Evolutionary conservation across 2,113 vertebrate genomes (phyloP), one percentile per base, ranked within the genome.

Genomic region (Capreolus pygargus): DNA sequence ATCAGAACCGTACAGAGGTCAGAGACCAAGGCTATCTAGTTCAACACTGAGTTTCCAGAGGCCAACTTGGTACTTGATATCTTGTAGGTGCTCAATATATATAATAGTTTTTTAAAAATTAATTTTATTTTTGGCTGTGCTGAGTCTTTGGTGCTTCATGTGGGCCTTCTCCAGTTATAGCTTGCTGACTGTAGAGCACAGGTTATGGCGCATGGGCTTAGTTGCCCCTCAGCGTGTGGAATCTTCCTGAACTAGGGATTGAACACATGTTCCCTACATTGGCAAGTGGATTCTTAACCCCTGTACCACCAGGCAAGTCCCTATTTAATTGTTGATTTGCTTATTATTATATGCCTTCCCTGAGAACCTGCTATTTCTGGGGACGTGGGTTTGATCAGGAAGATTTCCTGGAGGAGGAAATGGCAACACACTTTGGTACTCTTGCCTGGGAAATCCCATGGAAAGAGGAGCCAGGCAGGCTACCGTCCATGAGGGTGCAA

Each of bases 1-100:
- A 92, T 36, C 43, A 96, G 74, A 96, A 85, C 58, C 39, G 25
- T 78, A 92, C 55, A 92, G 74, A 97, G 91, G 64, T 85, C 90
- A 96, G 96, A 95, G 43, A 88, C 39, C 43, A 64, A 33, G 83
- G 74, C 67, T 93, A 61, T 74, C 70, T 94, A 86, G 57, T 5
- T 92, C 12, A 57, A 10, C 12, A 36, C 9, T 54, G 43, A 82
- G 43, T 84, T 96, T 91, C 55, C 58, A 93, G 89, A 96, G 81
- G 67, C 57, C 27, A 93, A 4, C 9, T 7, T 50, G 79, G 50
- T 64, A 10, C 60, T 83, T 84, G 60, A n/a, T 54, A 54, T 7
- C 33, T 87, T n/a, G 36, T 36, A 33, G 27, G n/a, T 87, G 30
- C 16, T 67, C 33, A 57, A 11, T 58, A 92, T 92, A 58, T 60